A percentile compares a stretch with the other conserved stretches of the same genome.
phyloP scores from a whole-genome alignment of 2,888 invertebrate genomes.

The Scaptomyza flava region DNA sequence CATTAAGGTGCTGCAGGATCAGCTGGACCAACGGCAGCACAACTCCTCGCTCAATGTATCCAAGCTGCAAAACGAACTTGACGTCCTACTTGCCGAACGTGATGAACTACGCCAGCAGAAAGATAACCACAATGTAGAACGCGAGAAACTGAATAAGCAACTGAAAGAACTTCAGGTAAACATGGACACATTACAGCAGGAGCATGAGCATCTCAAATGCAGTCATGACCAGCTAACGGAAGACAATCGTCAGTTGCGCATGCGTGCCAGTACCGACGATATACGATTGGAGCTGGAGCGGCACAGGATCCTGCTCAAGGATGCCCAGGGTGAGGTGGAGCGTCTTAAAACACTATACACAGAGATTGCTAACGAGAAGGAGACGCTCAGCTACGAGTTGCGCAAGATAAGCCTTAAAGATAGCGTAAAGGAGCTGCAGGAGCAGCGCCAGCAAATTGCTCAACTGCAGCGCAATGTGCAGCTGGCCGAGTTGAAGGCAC shows the following conservation, averaged over 20 bases:
- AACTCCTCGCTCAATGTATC: constrained; percentile 41
- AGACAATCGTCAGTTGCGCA: constrained; percentile 72
- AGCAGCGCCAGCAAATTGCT: constrained; percentile 86
- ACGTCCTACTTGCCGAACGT: constrained; percentile 83
- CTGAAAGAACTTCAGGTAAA: constrained; percentile 86
- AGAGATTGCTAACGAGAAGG: constrained; percentile 87
- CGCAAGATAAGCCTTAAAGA: constrained; percentile 86
- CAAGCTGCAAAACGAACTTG: constrained; percentile 57
- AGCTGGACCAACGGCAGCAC: constrained; percentile 77
- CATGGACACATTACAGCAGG: constrained; percentile 81
- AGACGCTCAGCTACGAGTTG: constrained; percentile 86
- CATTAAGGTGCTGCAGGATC: constrained; percentile 78
- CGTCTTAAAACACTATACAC: constrained; percentile 86
- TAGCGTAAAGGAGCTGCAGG: constrained; percentile 85
- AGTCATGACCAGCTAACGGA: constrained; percentile 72
- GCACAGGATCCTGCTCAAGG: constrained; percentile 85
- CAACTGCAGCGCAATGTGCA: constrained; percentile 85
- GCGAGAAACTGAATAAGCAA: constrained; percentile 84
- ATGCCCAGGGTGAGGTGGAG: constrained; percentile 86
- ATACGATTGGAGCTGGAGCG: constrained; percentile 85
- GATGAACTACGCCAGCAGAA: constrained; percentile 69
- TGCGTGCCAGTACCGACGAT: constrained; percentile 57
- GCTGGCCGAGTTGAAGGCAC: constrained; percentile 80
- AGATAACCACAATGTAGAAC: constrained; percentile 67
- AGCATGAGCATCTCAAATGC: constrained; percentile 74